Percentiles rank a stretch among this genome's conserved stretches.
Conservation (phyloP, 2,113 vertebrate species). For the Rhodinocichla rosea region DNA sequence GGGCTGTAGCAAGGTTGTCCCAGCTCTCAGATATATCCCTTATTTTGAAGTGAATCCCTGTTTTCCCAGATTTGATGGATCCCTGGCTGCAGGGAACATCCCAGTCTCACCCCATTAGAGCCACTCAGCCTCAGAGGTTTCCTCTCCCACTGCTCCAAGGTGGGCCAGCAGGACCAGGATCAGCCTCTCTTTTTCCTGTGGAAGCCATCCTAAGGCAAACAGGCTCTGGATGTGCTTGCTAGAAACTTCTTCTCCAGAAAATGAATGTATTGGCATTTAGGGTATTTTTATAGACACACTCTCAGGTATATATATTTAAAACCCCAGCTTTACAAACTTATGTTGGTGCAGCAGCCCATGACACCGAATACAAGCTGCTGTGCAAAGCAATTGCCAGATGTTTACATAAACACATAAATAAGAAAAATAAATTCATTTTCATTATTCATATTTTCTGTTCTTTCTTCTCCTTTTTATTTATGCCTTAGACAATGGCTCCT, state of each 20-base stretch:
- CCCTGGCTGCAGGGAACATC: neutral
- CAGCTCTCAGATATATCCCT: accelerated
- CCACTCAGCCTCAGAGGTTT: neutral
- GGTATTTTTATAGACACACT: neutral
- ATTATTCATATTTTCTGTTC: slow-evolving; percentile 68
- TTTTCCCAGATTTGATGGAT: neutral
- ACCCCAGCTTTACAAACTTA: neutral
- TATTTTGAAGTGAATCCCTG: accelerated
- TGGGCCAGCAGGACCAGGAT: neutral
- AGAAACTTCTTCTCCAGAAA: neutral
- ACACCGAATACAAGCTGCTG: slow-evolving; percentile 22
- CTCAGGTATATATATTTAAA: neutral
- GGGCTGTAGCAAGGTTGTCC: too few relatives aligned
- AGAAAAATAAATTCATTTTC: slow-evolving; percentile 74
- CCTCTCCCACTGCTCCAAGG: accelerated
- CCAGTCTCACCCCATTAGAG: neutral
- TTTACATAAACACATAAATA: slow-evolving; percentile 73
- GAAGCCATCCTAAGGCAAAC: neutral
- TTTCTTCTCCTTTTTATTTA: slow-evolving; percentile 72
- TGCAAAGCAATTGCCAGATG: slow-evolving; percentile 64
- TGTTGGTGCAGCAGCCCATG: neutral
- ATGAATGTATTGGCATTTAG: neutral
- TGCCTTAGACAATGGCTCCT: slow-evolving; percentile 72
- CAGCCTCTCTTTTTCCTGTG: neutral
- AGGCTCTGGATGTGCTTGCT: neutral